A percentile compares a stretch with the other conserved stretches of the same genome.
These are phyloP conservation scores for Theropithecus gelada DNA, from an alignment of 2,113 vertebrate genomes.

Conservation along the genomic window DNA sequence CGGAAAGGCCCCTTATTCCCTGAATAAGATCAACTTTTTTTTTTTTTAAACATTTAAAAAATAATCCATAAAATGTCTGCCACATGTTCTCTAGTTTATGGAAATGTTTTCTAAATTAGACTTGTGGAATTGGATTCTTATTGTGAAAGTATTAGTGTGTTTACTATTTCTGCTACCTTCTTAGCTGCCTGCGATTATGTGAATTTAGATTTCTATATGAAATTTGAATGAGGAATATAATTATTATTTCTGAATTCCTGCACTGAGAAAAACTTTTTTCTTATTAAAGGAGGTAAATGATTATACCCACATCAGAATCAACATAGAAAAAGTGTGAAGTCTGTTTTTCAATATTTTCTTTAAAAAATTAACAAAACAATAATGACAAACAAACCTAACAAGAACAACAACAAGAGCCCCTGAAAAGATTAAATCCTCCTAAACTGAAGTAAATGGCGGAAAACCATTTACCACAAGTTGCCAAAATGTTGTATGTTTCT, in stretches of 20 bases:
- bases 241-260: conserved; percentile 40
- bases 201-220: conserved; percentile 30
- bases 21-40: conserved; percentile 76
- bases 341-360: conserved; percentile 7
- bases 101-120: conserved; percentile 79
- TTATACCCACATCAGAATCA: neutral
- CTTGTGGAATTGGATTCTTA: conserved; percentile 49
- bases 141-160: conserved; percentile 55
- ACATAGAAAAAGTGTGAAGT: conserved; percentile 12
- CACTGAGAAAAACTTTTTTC: neutral
- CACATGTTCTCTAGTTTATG: conserved; percentile 80
- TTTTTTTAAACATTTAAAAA: conserved; percentile 76
- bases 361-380: neutral
- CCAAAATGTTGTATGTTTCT: neutral
- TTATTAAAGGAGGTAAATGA: neutral
- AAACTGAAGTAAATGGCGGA: neutral
- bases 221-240: conserved; percentile 34
- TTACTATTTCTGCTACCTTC: conserved; percentile 52
- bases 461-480: neutral
- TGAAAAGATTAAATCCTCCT: neutral
- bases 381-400: neutral
- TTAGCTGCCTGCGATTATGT: conserved; percentile 51
- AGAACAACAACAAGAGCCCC: neutral
- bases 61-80: conserved; percentile 80
- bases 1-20: conserved; percentile 73